These are phyloP conservation scores for Falco novaeseelandiae DNA, from an alignment of 2,797 vertebrate species.

Conservation along the genomic window DNA sequence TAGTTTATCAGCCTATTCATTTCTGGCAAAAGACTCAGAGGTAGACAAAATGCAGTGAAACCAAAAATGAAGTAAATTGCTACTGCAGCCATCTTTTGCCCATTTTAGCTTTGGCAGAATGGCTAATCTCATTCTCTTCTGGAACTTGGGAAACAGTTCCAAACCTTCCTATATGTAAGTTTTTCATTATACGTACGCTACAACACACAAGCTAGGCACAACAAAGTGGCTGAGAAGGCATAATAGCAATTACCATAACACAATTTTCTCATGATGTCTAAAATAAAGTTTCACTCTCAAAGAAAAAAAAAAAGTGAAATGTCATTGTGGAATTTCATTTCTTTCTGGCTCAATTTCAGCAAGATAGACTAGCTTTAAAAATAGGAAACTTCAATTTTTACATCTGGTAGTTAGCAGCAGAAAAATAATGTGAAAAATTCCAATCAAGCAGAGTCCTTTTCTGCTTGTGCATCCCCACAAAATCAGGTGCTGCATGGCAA, in stretches of 20 bases:
- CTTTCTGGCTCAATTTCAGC: neutral
- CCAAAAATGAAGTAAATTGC: slow-evolving; percentile 38
- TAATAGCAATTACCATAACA: neutral
- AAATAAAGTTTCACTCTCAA: neutral
- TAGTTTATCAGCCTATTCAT: neutral
- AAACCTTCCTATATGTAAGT: neutral
- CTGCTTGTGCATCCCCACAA: neutral
- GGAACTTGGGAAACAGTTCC: neutral
- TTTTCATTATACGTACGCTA: neutral
- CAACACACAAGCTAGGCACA: slow-evolving; percentile 39
- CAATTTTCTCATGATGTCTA: neutral
- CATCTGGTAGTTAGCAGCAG: neutral
- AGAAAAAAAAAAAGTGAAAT: neutral
- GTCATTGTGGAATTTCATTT: neutral
- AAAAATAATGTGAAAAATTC: neutral
- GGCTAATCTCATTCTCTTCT: slow-evolving; percentile 31
- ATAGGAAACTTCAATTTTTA: neutral
- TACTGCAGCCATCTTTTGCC: slow-evolving; percentile 65
- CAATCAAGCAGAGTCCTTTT: neutral
- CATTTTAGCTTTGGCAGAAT: slow-evolving; percentile 48
- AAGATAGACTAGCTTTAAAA: neutral
- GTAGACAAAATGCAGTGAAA: slow-evolving; percentile 67
- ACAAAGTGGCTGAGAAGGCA: slow-evolving; percentile 3
- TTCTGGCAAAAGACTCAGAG: slow-evolving; percentile 57
- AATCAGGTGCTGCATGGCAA: neutral